phyloP scores from a whole-genome alignment of 2,113 vertebrate genomes.

The Scartelaos histophorus region DNA sequence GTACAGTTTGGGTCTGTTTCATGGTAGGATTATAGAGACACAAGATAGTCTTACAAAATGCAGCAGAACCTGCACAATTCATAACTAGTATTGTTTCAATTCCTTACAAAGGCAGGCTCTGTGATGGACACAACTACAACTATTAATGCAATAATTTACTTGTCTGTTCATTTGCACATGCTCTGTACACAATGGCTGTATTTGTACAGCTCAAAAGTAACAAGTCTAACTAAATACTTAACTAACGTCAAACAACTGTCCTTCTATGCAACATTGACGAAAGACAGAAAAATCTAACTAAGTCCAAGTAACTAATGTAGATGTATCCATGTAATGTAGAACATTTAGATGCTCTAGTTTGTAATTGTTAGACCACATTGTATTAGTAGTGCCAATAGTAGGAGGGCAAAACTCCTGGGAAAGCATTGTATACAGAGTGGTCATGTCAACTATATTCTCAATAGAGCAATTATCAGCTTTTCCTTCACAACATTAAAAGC shows the following conservation, averaged over 20 bases:
- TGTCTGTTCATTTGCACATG: constrained; percentile 3
- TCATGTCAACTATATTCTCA: background rate
- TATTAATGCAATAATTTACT: constrained; percentile 19
- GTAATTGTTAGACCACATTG: background rate
- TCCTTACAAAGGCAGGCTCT: background rate
- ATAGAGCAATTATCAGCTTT: background rate
- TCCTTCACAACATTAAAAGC: background rate
- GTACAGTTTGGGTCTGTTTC: no score
- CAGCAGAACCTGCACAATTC: background rate
- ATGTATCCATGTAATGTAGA: no score
- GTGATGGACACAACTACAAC: constrained; percentile 2
- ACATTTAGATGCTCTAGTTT: background rate
- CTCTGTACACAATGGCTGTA: constrained; percentile 26
- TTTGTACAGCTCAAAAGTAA: constrained; percentile 1
- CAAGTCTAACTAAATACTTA: background rate
- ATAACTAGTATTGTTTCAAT: background rate
- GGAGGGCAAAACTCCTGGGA: background rate
- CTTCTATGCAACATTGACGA: no score
- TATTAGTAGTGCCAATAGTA: background rate
- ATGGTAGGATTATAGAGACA: no score
- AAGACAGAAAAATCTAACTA: no score
- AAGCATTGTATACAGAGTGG: background rate
- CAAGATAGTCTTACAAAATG: no score
- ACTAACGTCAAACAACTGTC: background rate
- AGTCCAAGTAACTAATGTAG: background rate